Base-by-base conservation (phyloP, 2,113 vertebrate species). In the Recurvirostra avosetta region DNA sequence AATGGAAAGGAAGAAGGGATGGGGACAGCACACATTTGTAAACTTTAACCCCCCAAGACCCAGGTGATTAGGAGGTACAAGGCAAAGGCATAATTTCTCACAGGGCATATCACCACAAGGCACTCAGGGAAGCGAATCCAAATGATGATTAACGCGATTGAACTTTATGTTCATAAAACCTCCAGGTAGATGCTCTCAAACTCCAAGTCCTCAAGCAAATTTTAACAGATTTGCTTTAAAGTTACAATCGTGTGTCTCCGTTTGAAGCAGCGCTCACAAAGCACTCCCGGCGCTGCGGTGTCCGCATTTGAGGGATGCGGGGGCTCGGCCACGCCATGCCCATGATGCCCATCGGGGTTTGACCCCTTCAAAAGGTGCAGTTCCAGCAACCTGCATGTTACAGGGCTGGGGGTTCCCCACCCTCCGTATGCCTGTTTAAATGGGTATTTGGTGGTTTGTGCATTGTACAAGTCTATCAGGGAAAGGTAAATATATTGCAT, bases 1-100 rank as follows among this genome's bases (percentile, higher is more conserved):
- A 95, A 91, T 90, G 61, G 84, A 93, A 85, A 97, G 94, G 74
- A 97, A 79, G 70, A 71, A 96, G n/a, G 41, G 80, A 95, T 38
- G 53, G 23, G 15, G 65, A 52, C 61, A 96, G 76, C 17, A 17
- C 1, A 20, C 14, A 9, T 49, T 70, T 84, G 56, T 47, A 27
- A 49, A 12, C 15, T 75, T 95, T 94, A 96, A 97, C 86, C 80
- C 91, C 49, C 78, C 47, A 0, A 65, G 61, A 21, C 5, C 83
- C 86, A 78, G 43, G n/a, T 34, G 61, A 68, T 30, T 2, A 14
- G 34, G 47, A 58, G 36, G 15, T 20, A 30, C 36, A 50, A 61
- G 40, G 29, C 12, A 45, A 86, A 94, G 40, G 17, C 30, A 32
- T 20, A 1, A 1, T 6, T 92, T 77, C 74, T 61, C 17, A 1